These are phyloP conservation scores for Nothoprocta perdicaria DNA, from an alignment of 2,113 vertebrate genomes.

Conservation along the genomic window DNA sequence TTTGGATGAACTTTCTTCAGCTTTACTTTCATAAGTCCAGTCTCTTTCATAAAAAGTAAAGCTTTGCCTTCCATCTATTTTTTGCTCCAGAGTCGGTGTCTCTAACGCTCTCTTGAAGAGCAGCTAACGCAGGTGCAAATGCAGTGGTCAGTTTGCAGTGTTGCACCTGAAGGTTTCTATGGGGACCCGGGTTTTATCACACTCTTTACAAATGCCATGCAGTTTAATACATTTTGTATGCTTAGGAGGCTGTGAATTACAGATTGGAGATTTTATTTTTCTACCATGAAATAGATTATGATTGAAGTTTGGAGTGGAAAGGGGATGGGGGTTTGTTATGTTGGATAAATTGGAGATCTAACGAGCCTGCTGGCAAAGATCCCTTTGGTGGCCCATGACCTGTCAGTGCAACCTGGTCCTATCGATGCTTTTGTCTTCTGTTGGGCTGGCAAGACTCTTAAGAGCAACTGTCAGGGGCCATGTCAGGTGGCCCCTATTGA, in stretches of 20 bases:
- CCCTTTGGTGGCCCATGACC: neutral
- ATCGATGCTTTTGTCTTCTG: neutral
- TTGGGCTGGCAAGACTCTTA: neutral
- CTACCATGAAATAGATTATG: neutral
- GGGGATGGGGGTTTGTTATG: neutral
- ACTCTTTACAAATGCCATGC: neutral
- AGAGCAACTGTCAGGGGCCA: neutral
- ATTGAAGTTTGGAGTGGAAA: slow-evolving; percentile 16
- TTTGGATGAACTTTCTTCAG: neutral
- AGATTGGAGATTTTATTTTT: neutral
- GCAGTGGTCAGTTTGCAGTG: neutral
- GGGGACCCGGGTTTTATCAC: neutral
- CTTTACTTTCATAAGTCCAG: neutral
- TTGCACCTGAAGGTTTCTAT: slow-evolving; percentile 1
- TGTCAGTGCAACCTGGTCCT: neutral
- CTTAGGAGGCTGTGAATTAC: slow-evolving; percentile 4
- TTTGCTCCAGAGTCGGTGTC: neutral
- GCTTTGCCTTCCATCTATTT: neutral
- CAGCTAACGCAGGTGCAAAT: slow-evolving; percentile 12
- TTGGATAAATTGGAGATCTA: neutral
- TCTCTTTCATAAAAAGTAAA: neutral
- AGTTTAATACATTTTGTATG: neutral
- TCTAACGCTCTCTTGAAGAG: neutral
- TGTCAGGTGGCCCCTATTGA: neutral
- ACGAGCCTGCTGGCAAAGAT: neutral